A percentile compares a stretch with the other conserved stretches of the same genome.
Evolutionary conservation across 2,113 vertebrate species (phyloP).

Genomic region (Pachyramphus minor): DNA sequence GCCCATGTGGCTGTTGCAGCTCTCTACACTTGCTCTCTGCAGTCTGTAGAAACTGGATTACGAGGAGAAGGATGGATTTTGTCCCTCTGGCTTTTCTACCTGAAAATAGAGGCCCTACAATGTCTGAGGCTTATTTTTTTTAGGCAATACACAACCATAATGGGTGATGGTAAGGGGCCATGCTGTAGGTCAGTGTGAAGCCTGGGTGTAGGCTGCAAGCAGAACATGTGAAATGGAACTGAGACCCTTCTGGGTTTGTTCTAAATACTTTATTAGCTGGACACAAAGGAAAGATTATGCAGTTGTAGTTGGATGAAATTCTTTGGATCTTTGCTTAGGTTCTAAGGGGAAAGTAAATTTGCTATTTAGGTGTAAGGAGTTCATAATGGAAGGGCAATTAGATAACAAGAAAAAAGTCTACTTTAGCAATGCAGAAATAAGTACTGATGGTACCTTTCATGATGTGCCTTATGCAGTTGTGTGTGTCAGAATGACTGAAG

Average conservation of each 20-base stretch:
- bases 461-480: background rate
- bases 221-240: background rate
- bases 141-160: background rate
- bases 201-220: background rate
- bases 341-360: background rate
- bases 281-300: background rate
- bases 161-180: too few relatives aligned
- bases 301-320: background rate
- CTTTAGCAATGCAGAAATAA: background rate
- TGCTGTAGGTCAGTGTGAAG: background rate
- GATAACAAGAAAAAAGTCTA: background rate
- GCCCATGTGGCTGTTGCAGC: rapidly evolving
- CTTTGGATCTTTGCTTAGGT: background rate
- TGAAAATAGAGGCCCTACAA: background rate
- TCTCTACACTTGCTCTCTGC: background rate
- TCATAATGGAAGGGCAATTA: background rate
- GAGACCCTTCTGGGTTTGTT: background rate
- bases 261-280: background rate
- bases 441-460: background rate
- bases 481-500: background rate
- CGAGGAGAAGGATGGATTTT: rapidly evolving
- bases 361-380: background rate
- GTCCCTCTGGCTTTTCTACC: background rate
- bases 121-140: background rate
- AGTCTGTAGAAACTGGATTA: background rate